Base-by-base conservation (phyloP, 2,113 vertebrate genomes). In the Garra rufa region DNA sequence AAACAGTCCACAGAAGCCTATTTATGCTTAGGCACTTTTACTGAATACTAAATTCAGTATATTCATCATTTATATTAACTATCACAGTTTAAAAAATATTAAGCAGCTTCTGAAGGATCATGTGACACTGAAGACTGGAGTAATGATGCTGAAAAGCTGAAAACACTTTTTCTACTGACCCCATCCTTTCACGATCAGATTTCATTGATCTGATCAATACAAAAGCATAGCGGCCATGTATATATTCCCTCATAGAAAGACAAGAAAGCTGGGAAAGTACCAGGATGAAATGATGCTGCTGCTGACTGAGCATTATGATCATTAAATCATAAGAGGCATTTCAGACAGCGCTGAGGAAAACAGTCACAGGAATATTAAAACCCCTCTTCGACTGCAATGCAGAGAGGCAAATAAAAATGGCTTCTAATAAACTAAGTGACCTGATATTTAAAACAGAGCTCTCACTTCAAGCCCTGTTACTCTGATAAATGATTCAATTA, bases 291-390 rank as follows among this genome's bases (percentile, higher is more conserved):
- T 26, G 74, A 77, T 41, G 21, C 55, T 77, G 30, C 61, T 38
- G 19, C 69, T 71, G 21, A 65, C 57, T 67, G 50, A 52, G 50
- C 43, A 24, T 55, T 55, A 55, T 21, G 55, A 76, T 67, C 44
- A 52, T 50, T 67, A 83, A 65, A 76, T 76, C 44, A 76, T 41
- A 75, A 65, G n/a, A 73, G 52, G 55, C 69, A 26, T 77, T 63
- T 76, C 21, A 26, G 7, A 63, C 46, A 65, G 43, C 21, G 11
- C 69, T 15, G 69, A 44, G 41, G 9, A 85, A 43, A 61, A 81
- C 84, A 79, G 73, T 34, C 65, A 34, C 26, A 67, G 52, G 52
- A 55, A 55, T 55, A 55, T 55, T 30, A 59, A 86, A 79, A 86
- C 15, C 59, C 46, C 26, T 41, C 11, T 17, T n/a, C 63, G 81